Base-by-base conservation (phyloP, 2,797 vertebrate species). In the Sphenopsis melanotis region DNA sequence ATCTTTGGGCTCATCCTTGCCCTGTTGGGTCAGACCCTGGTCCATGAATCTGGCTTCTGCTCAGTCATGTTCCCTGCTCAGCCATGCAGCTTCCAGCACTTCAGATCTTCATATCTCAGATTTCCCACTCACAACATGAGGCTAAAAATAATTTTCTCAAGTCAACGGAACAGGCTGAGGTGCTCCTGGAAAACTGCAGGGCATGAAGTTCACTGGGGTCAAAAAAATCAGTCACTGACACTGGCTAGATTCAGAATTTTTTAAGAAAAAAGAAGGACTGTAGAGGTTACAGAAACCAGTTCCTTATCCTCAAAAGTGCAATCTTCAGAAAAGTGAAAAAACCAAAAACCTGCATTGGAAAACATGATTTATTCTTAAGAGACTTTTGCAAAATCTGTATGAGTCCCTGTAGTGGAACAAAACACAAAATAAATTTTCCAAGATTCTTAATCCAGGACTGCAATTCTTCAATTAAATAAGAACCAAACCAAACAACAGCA, bases 141-240 rank as follows among this genome's bases (percentile, higher is more conserved):
- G 71, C 89, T 94, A 95, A 94, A 90, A 76, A 71, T 90, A 91
- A 65, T 94, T 90, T 70, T 57, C 88, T 87, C 46, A 92, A 76
- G 74, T 92, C 74, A 91, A 93, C 3, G 1, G 64, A 93, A 49
- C 23, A 49, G 53, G 81, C 69, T 64, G 81, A 95, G 53, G 32
- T 91, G 81, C 69, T 85, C n/a, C 74, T 85, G 76, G 71, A 89
- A 95, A 92, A 95, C 60, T 78, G 53, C 72, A 76, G 87, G 71
- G 61, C 49, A 75, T 78, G 46, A 92, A 85, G 89, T 93, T 93
- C 87, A 75, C 46, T 5, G 29, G 60, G 92, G 93, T 93, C 41
- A 78, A 71, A 90, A 91, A 94, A 89, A 95, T 83, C 78, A 60
- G 86, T 87, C 64, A 74, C 59, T 50, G 83, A 72, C 44, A 20